Evolutionary conservation across 2,113 vertebrate species (phyloP).

Genomic region (Varanus salvator): DNA sequence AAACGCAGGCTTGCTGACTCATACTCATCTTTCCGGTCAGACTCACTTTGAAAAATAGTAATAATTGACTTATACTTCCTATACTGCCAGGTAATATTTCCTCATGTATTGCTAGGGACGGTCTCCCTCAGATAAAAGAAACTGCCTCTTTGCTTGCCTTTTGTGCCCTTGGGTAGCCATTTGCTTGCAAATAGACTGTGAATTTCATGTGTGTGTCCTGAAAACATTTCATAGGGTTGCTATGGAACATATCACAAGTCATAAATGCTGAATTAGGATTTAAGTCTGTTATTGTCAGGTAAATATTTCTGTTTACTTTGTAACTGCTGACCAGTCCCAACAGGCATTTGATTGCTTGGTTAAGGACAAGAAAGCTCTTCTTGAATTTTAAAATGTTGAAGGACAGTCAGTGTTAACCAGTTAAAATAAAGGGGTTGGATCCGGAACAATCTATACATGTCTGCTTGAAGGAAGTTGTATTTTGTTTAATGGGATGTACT

Average conservation of each 20-base stretch:
- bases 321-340: not conserved
- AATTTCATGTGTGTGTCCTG: slow-evolving; percentile 45
- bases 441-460: no score
- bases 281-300: not conserved
- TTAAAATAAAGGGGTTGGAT: no score
- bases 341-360: not conserved
- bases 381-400: no score
- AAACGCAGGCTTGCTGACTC: slow-evolving; percentile 24
- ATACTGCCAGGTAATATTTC: slow-evolving; percentile 32
- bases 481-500: no score
- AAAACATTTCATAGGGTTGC: slow-evolving; percentile 37
- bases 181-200: slow-evolving; percentile 31
- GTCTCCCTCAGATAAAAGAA: slow-evolving; percentile 39
- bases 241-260: slow-evolving; percentile 36
- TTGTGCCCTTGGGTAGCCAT: slow-evolving; percentile 15
- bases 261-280: slow-evolving; percentile 31
- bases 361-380: not conserved
- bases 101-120: slow-evolving; percentile 23
- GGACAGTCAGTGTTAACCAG: no score
- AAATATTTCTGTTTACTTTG: slow-evolving; percentile 24
- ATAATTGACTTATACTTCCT: slow-evolving; percentile 42
- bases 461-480: no score
- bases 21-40: slow-evolving; percentile 60
- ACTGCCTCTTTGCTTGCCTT: slow-evolving; percentile 40
- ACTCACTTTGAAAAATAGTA: slow-evolving; percentile 53